Percentiles rank a stretch among this genome's conserved stretches.
These are phyloP conservation scores for Drosophila sturtevanti DNA, from an alignment of 1,140 invertebrate species.

Conservation along the genomic window DNA sequence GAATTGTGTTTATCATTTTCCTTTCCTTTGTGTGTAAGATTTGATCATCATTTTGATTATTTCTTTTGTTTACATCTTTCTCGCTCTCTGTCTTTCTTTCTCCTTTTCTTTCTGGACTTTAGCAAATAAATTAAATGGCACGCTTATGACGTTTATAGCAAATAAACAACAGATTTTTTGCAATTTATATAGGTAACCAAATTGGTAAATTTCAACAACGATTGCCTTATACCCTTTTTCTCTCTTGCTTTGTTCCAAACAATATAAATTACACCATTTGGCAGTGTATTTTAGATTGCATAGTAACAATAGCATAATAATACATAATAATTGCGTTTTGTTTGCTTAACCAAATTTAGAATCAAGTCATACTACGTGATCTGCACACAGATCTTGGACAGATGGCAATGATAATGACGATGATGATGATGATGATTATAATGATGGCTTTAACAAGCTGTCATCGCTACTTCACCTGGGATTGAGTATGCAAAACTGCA, in stretches of 20 bases:
- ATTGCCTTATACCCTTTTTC: constrained; percentile 34
- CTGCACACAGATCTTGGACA: constrained; percentile 40
- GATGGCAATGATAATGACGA: constrained; percentile 5
- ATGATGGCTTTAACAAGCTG: constrained; percentile 31
- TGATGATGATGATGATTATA: constrained; percentile 28
- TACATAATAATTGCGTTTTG: constrained; percentile 72
- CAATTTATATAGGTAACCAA: constrained; percentile 17
- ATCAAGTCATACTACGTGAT: constrained; percentile 48
- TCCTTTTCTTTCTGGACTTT: neutral
- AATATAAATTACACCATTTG: neutral
- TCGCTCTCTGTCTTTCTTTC: constrained; percentile 25
- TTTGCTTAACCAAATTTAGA: constrained; percentile 70
- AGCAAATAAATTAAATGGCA: constrained; percentile 54
- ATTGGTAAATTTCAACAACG: constrained; percentile 1
- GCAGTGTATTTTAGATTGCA: constrained; percentile 49
- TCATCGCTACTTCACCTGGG: constrained; percentile 30
- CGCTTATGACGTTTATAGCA: constrained; percentile 63
- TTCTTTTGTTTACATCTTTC: constrained; percentile 34
- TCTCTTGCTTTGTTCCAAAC: neutral
- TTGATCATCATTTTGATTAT: constrained; percentile 41
- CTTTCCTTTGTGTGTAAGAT: constrained; percentile 17
- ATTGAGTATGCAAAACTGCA: constrained; percentile 27
- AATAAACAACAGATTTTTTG: constrained; percentile 38
- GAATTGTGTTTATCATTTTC: neutral
- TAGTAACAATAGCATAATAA: constrained; percentile 62